Evolutionary conservation across 2,888 invertebrate genomes (phyloP).

Genomic region (Melangyna quadrimaculata): DNA sequence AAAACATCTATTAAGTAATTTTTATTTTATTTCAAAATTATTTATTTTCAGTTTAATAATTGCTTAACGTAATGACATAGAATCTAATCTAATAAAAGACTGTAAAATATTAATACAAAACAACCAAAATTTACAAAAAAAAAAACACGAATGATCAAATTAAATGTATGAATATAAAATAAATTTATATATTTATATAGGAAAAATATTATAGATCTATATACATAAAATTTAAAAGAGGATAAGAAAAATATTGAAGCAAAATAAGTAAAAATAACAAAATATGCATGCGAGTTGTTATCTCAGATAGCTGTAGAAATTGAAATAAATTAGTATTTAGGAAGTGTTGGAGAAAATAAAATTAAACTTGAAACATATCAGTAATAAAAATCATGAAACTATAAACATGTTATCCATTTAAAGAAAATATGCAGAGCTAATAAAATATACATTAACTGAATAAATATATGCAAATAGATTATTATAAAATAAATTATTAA

Average conservation of each 20-base stretch:
- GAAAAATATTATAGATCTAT: conserved; percentile 49
- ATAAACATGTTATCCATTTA: conserved; percentile 51
- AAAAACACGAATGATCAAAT: conserved; percentile 15
- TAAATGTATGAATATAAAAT: conserved; percentile 18
- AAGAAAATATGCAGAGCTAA: conserved; percentile 32
- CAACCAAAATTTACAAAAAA: conserved; percentile 51
- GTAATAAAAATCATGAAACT: conserved; percentile 6
- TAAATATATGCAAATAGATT: conserved; percentile 35
- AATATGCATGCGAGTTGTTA: conserved; percentile 51
- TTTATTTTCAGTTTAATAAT: background rate
- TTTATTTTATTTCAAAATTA: background rate
- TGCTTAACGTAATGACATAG: background rate
- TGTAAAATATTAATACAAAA: conserved; percentile 52
- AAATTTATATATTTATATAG: conserved; percentile 71
- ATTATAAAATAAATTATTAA: conserved; percentile 43
- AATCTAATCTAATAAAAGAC: conserved; percentile 60
- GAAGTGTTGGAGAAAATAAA: conserved; percentile 32
- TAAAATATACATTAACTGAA: conserved; percentile 20
- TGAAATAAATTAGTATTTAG: conserved; percentile 25
- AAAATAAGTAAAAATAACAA: background rate
- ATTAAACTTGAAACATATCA: conserved; percentile 65
- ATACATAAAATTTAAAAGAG: conserved; percentile 22
- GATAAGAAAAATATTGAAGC: background rate
- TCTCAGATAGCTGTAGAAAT: conserved; percentile 40
- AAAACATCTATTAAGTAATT: background rate